Base-by-base conservation (phyloP, 64 coral and sea anemone genomes). In the Actinia equina region DNA sequence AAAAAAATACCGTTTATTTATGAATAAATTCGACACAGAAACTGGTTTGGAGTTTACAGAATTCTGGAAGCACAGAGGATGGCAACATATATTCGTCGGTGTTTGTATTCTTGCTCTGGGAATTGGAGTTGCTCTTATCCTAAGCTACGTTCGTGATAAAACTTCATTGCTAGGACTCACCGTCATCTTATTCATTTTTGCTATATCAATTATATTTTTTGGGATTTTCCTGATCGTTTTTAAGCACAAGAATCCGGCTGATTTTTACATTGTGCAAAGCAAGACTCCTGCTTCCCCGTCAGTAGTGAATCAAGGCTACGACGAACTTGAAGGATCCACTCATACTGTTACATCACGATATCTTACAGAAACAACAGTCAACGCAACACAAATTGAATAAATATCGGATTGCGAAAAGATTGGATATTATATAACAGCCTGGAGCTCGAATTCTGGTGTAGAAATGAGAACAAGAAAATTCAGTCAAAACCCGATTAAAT, bases 31-130 rank as follows among this genome's bases (percentile, higher is more conserved):
- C 18, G 83, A 85, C 59, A 18, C 59, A 22, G 83, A 85, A 63
- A 60, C 49, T 37, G 83, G 83, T 16, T 42, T 85, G 18, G 83
- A 85, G 55, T 85, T 85, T 63, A 19, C 83, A 27, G 83, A 85
- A 26, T 85, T 85, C 55, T 85, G 83, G 83, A 58, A 63, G 27
- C 83, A 85, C 17, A 18, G 83, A n/a, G 83, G 83, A 9, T 85
- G 83, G 83, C 83, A 85, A 17, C 83, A 85, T 17, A 37, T 85
- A 15, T 85, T 85, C 23, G 52, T 61, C 5, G 83, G 83, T 62
- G 41, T 85, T 7, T 85, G 83, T 42, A 85, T 63, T 27, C 15
- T 61, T 3, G n/a, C 54, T 9, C 41, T 85, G 25, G 49, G 53
- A 55, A 59, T 85, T 19, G 83, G 83, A 19, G 27, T 85, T 19